A percentile compares a stretch with the other conserved stretches of the same genome.
Conservation (phyloP, 2,113 vertebrate species). For the Archocentrus centrarchus region DNA sequence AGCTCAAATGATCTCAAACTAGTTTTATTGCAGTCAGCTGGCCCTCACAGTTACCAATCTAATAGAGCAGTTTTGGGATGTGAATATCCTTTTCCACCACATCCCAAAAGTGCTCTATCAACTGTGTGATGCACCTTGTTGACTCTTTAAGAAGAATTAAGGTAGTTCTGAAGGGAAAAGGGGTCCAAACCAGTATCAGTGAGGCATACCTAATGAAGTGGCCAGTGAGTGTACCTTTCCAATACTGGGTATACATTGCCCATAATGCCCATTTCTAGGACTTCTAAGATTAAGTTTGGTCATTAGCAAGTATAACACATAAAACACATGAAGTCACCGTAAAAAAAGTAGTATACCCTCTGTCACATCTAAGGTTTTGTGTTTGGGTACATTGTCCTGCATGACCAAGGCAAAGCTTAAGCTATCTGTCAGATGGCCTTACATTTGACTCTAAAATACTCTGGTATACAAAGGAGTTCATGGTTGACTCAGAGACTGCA, state of each 20-base stretch:
- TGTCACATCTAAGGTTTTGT: not conserved
- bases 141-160: fast-evolving
- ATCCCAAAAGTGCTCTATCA: too few species aligned
- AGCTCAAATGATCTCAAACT: not conserved
- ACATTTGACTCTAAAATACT: not conserved
- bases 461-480: not conserved
- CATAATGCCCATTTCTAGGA: too few species aligned
- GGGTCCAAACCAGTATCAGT: not conserved
- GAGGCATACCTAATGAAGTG: not conserved
- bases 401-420: not conserved
- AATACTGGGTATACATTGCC: not conserved
- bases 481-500: too few species aligned
- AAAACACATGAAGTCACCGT: too few species aligned
- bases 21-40: not conserved
- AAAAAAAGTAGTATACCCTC: too few species aligned
- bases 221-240: not conserved
- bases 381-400: not conserved
- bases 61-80: not conserved
- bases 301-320: too few species aligned
- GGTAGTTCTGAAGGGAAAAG: not conserved
- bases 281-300: too few species aligned
- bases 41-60: not conserved
- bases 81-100: too few species aligned
- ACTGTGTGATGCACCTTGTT: not conserved
- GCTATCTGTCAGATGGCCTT: not conserved